phyloP scores from a whole-genome alignment of 2,113 vertebrate species.

The Nettapus auritus region DNA sequence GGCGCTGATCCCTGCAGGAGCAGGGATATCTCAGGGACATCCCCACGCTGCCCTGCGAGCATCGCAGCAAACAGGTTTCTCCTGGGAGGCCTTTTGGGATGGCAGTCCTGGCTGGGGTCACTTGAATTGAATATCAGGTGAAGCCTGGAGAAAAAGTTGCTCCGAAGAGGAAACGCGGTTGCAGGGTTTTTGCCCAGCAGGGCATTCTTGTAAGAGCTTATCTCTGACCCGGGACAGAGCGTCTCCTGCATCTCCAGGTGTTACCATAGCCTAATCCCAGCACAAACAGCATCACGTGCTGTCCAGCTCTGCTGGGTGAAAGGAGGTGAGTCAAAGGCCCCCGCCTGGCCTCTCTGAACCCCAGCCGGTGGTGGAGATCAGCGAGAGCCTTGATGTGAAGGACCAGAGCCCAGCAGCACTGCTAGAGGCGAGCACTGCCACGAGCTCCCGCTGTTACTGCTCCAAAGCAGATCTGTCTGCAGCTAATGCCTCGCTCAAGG shows the following conservation, averaged over 20 bases:
- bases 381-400: background rate
- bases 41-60: background rate
- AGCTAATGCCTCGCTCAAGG: background rate
- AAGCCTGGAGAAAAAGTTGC: background rate
- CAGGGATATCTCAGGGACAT: background rate
- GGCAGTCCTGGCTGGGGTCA: background rate
- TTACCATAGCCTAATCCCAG: background rate
- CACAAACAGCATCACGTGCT: background rate
- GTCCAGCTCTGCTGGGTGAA: background rate
- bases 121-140: background rate
- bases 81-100: background rate
- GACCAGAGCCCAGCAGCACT: background rate
- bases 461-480: background rate
- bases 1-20: background rate
- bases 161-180: background rate
- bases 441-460: background rate
- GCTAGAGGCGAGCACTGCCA: background rate
- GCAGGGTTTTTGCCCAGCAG: background rate
- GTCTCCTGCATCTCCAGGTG: background rate
- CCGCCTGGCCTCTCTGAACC: background rate
- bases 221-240: background rate
- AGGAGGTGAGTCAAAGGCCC: background rate
- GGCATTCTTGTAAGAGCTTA: conserved; percentile 34
- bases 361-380: background rate
- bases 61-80: conserved; percentile 8